These are phyloP conservation scores for Solenopsis fugax DNA, from an alignment of 1,140 invertebrate species.

Conservation along the genomic window DNA sequence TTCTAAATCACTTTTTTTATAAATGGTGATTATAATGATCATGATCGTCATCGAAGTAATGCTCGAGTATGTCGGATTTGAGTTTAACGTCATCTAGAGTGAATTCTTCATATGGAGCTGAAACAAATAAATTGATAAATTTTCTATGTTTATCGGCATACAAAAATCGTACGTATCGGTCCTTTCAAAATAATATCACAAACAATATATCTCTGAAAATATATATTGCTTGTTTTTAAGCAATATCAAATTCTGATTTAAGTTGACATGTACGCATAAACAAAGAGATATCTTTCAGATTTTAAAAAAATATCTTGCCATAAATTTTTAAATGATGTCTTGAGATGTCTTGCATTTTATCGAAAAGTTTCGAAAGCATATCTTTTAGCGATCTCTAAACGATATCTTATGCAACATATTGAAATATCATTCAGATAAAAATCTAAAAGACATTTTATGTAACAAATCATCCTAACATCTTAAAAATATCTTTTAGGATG, in stretches of 20 bases:
- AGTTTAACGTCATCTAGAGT: background rate
- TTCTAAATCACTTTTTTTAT: constrained; percentile 13
- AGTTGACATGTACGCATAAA: no score
- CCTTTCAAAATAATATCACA: background rate
- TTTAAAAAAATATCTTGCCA: no score
- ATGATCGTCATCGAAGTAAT: constrained; percentile 24
- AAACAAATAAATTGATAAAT: constrained; percentile 29
- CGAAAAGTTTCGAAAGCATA: no score
- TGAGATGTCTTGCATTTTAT: no score
- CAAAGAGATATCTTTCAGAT: no score
- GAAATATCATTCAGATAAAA: no score
- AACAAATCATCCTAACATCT: no score
- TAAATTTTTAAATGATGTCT: no score
- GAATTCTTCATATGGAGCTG: constrained; percentile 44
- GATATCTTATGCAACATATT: no score
- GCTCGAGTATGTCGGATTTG: background rate
- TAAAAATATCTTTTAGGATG: no score
- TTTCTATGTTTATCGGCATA: background rate
- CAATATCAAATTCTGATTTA: background rate
- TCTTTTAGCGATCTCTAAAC: no score
- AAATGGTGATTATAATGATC: constrained; percentile 51
- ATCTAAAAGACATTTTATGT: no score
- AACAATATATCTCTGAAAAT: constrained; percentile 15
- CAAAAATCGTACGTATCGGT: background rate
- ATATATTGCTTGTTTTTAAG: background rate